Evolutionary conservation across 2,113 vertebrate genomes (phyloP), one percentile per base, ranked within the genome.

Genomic region (Halichoeres trimaculatus): DNA sequence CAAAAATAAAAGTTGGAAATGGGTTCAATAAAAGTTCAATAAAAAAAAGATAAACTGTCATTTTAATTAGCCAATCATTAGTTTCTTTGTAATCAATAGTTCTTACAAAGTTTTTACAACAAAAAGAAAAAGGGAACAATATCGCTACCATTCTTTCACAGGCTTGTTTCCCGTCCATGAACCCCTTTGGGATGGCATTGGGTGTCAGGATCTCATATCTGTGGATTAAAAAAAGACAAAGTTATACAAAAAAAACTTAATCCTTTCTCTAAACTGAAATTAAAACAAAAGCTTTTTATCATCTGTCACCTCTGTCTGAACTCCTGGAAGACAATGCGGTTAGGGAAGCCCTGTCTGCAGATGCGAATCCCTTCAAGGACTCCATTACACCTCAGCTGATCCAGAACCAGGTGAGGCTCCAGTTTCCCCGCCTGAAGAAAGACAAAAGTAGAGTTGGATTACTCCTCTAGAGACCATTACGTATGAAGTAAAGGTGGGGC

Each of bases 131-230:
- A 30, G 30, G 30, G 30, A 30, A 30, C 3, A 45, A 36, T 51
- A 51, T 38, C 70, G 78, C 88, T 89, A 99, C 98, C 98, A 99
- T 99, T 34, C 97, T 94, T 69, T 98, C 98, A 85, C 98, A 99
- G 63, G 98, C 98, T 79, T 99, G 98, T 64, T 99, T 99, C 9
- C 98, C 98, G 72, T 99, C 98, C 98, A 99, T 99, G 87, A 99
- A 99, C 5, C 96, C 97, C 56, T 99, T 99, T 16, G 98, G 97
- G 71, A 99, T 99, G 14, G 98, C 96, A 47, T 98, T 99, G 40
- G 98, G 98, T 57, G 98, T 99, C 26, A 99, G 95, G 89, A 99
- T 99, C 86, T 99, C 97, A 10, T 99, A 99, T 90, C 98, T 99
- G 80, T 10, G 13, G 83, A 80, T 30, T 80, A 20, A 70, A 67